Percentiles rank a stretch among this genome's conserved stretches.
Evolutionary conservation across 2,888 invertebrate genomes (phyloP).

Genomic region (Catocala fraxini): DNA sequence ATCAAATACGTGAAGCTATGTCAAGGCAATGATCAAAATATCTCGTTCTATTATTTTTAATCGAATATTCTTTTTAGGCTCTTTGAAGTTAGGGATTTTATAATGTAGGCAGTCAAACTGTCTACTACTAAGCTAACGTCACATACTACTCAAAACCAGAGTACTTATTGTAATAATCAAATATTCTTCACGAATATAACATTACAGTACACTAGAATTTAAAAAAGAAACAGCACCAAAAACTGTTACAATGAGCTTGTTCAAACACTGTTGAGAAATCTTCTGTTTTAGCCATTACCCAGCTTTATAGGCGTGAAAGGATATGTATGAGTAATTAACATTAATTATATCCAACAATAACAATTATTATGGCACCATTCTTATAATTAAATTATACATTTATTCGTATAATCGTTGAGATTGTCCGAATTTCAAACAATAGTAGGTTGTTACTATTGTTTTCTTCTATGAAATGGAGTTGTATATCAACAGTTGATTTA

Average conservation of each 20-base stretch:
- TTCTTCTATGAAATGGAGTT: conserved; percentile 5
- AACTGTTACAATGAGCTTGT: conserved; percentile 16
- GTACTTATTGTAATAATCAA: conserved; percentile 1
- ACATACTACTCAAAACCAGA: too few relatives aligned
- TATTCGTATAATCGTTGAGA: conserved; percentile 44
- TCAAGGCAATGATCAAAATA: too few relatives aligned
- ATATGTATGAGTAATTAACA: conserved; percentile 62
- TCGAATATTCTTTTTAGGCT: too few relatives aligned
- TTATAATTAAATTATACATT: conserved; percentile 53
- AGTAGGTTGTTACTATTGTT: conserved; percentile 28
- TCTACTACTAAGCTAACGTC: too few relatives aligned
- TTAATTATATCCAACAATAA: conserved; percentile 60
- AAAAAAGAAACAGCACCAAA: conserved; percentile 29
- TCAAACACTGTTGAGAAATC: conserved; percentile 24
- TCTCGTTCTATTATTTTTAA: too few relatives aligned
- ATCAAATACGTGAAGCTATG: too few relatives aligned
- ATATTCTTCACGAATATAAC: conserved; percentile 3
- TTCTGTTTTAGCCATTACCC: conserved; percentile 39
- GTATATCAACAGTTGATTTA: conserved; percentile 18
- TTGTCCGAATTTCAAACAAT: conserved; percentile 30
- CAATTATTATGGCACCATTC: conserved; percentile 53
- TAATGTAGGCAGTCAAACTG: too few relatives aligned
- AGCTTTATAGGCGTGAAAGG: conserved; percentile 62
- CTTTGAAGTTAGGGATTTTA: too few relatives aligned
- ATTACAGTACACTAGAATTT: conserved; percentile 7